Evolutionary conservation across 2,113 vertebrate species (phyloP).

Genomic region (Anoplopoma fimbria): DNA sequence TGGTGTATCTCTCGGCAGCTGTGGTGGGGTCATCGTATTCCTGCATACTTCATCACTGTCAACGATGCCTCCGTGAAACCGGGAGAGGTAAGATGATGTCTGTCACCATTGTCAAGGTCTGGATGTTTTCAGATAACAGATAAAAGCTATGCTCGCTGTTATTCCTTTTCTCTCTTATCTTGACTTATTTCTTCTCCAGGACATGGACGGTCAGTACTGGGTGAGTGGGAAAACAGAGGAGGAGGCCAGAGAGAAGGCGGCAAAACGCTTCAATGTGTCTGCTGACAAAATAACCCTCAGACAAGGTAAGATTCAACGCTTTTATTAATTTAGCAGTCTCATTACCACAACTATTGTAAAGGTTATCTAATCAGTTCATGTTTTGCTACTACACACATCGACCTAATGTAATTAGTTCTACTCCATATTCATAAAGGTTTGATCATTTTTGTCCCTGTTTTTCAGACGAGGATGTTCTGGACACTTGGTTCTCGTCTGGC

Average conservation of each 20-base stretch:
- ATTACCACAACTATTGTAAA: not conserved
- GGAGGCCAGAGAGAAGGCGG: conserved; percentile 88
- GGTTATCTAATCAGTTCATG: conserved; percentile 23
- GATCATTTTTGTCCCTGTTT: conserved; percentile 34
- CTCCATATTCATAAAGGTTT: conserved; percentile 37
- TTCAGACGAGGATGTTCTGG: conserved; percentile 89
- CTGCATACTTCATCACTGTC: conserved; percentile 90
- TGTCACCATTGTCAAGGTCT: not conserved
- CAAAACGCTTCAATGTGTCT: conserved; percentile 86
- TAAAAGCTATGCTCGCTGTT: conserved; percentile 5
- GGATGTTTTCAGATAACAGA: conserved; percentile 16
- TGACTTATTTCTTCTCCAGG: conserved; percentile 74
- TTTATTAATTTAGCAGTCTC: not conserved
- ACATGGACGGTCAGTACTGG: conserved; percentile 91
- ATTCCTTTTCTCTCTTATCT: not conserved
- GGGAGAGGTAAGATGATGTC: conserved; percentile 84
- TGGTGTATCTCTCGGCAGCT: conserved; percentile 95
- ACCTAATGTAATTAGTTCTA: conserved; percentile 17
- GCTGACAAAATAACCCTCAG: conserved; percentile 86
- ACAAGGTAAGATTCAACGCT: conserved; percentile 84
- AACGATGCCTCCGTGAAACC: conserved; percentile 83
- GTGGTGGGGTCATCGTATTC: conserved; percentile 95
- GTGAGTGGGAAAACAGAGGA: conserved; percentile 88
- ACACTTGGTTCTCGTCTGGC: conserved; percentile 94
- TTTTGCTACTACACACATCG: not conserved